Evolutionary conservation across 2,888 invertebrate genomes (phyloP).

Genomic region (Rugalucina vietnamica): DNA sequence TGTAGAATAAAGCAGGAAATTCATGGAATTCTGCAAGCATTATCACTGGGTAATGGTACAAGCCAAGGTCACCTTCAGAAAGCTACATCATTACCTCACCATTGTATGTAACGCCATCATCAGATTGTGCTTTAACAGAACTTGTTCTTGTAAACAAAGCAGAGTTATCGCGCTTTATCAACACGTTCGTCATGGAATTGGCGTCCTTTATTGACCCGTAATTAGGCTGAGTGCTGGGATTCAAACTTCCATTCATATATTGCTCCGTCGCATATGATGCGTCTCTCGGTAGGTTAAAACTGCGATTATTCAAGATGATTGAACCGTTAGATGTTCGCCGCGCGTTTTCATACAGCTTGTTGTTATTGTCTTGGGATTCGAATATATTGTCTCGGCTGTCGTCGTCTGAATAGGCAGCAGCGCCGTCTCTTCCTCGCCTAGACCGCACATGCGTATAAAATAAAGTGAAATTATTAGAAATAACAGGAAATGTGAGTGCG

Average conservation of each 20-base stretch:
- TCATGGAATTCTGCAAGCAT: no score
- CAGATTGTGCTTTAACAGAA: constrained; percentile 73
- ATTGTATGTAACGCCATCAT: constrained; percentile 75
- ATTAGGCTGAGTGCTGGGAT: constrained; percentile 30
- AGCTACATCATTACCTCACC: constrained; percentile 71
- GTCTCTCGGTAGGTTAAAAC: constrained; percentile 58
- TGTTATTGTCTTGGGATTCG: background rate
- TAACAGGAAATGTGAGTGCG: constrained; percentile 82
- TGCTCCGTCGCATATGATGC: constrained; percentile 62
- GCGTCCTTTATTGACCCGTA: constrained; percentile 62
- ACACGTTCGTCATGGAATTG: constrained; percentile 69
- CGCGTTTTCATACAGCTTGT: constrained; percentile 51
- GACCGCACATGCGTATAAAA: constrained; percentile 82
- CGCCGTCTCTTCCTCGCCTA: constrained; percentile 58
- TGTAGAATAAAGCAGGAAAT: background rate
- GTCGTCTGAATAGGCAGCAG: constrained; percentile 26
- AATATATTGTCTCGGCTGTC: constrained; percentile 35
- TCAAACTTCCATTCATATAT: constrained; percentile 42
- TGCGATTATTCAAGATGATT: constrained; percentile 58
- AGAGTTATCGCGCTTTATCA: constrained; percentile 66
- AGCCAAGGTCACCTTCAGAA: no score
- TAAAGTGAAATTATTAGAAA: constrained; percentile 83
- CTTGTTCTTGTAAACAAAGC: constrained; percentile 64
- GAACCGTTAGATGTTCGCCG: constrained; percentile 62
- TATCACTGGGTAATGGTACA: no score